Percentiles rank a stretch among this genome's conserved stretches.
phyloP scores from a whole-genome alignment of 2,113 vertebrate species.

The Tachycineta bicolor region DNA sequence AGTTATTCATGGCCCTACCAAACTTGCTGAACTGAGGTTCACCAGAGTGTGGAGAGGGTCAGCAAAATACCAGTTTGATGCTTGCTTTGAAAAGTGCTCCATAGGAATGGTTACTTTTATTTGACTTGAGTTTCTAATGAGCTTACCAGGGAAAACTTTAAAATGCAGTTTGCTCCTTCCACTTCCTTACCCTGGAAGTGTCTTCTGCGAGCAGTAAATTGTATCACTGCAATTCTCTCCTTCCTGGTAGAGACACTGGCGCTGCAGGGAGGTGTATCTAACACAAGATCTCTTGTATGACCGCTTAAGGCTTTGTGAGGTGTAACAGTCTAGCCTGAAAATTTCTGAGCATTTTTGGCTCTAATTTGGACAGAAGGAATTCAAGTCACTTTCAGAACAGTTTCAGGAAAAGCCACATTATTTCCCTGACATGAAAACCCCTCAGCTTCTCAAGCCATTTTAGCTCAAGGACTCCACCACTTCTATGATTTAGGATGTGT shows the following conservation, averaged over 20 bases:
- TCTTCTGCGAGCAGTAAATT: background rate
- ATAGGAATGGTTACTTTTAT: background rate
- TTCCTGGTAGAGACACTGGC: background rate
- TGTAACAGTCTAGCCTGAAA: background rate
- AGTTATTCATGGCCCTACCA: background rate
- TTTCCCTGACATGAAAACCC: background rate
- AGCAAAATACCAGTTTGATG: background rate
- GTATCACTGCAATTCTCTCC: background rate
- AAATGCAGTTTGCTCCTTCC: background rate
- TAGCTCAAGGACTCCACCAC: background rate
- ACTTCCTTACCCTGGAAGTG: background rate
- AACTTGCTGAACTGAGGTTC: background rate
- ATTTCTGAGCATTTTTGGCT: background rate
- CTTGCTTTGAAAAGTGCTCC: background rate
- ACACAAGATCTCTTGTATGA: background rate
- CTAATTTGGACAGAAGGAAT: background rate
- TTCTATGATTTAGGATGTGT: constrained; percentile 24
- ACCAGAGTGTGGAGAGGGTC: background rate
- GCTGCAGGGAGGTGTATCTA: background rate
- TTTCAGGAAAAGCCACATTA: background rate
- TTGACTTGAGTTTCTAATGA: background rate
- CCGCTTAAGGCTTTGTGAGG: background rate
- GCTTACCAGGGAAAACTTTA: background rate
- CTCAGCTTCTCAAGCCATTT: background rate
- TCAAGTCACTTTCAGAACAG: background rate